These are phyloP conservation scores for Ctenopoma multispine DNA, from an alignment of 2,797 vertebrate species.

Conservation along the genomic window DNA sequence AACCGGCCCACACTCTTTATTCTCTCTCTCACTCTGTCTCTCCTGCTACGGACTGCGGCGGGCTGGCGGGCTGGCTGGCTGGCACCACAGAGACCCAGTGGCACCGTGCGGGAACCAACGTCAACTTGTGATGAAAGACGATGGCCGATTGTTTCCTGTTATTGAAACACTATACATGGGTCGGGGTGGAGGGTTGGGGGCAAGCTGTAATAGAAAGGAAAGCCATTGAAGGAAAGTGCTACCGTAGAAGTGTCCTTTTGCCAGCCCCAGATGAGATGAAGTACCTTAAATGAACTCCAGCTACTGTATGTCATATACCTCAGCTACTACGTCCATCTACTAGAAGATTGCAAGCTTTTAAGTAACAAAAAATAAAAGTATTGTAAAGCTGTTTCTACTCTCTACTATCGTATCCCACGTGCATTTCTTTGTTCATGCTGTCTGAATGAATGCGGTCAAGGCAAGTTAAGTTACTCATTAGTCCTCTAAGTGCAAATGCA, in stretches of 20 bases:
- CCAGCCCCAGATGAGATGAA: conserved; percentile 37
- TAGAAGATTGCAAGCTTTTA: conserved; percentile 30
- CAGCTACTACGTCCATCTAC: conserved; percentile 29
- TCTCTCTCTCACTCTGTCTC: conserved; percentile 37
- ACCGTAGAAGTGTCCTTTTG: conserved; percentile 61
- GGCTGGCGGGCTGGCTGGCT: conserved; percentile 57
- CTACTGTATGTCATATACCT: conserved; percentile 27
- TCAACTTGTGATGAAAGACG: conserved; percentile 80
- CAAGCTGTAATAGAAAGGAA: conserved; percentile 57
- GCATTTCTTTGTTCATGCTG: conserved; percentile 37
- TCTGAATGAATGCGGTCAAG: conserved; percentile 39
- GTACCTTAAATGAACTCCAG: conserved; percentile 50
- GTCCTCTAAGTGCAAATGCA: background rate
- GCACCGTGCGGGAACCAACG: conserved; percentile 77
- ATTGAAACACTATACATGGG: conserved; percentile 79
- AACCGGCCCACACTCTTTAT: conserved; percentile 54
- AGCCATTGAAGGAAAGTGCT: conserved; percentile 60
- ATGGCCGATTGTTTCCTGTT: conserved; percentile 85
- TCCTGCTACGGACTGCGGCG: conserved; percentile 35
- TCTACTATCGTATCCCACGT: conserved; percentile 17
- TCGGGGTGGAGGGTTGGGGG: conserved; percentile 42
- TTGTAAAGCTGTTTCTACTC: conserved; percentile 16
- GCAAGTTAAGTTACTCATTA: conserved; percentile 33
- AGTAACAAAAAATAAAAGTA: conserved; percentile 27
- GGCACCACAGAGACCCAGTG: conserved; percentile 79